A percentile compares a stretch with the other conserved stretches of the same genome.
phyloP scores from a whole-genome alignment of 2,888 invertebrate genomes.

The Trypoxylon attenuatum region DNA sequence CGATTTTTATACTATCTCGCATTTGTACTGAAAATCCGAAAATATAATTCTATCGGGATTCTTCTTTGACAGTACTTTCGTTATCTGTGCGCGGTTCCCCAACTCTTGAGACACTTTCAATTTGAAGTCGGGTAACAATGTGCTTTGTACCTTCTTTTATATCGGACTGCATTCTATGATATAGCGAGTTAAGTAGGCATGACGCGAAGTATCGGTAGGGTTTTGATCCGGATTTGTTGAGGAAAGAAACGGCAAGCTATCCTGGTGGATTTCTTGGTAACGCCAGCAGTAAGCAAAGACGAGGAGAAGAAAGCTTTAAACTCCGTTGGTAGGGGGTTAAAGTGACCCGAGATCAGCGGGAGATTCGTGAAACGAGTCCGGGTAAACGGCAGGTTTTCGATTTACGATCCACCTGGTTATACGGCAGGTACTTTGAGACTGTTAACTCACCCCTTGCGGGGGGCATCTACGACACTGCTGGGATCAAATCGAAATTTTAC shows the following conservation, averaged over 20 bases:
- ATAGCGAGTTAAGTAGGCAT: too few relatives aligned
- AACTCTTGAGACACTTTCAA: too few relatives aligned
- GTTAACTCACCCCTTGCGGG: slow-evolving; percentile 16
- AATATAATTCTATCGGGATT: too few relatives aligned
- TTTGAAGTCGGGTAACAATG: too few relatives aligned
- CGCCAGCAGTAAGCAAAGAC: background rate
- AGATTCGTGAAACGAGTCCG: slow-evolving; percentile 10
- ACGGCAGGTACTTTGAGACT: slow-evolving; percentile 20
- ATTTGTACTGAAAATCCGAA: too few relatives aligned
- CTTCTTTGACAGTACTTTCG: too few relatives aligned
- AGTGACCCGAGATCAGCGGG: background rate
- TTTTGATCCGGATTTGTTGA: background rate
- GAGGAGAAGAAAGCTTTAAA: background rate
- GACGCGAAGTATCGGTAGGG: too few relatives aligned
- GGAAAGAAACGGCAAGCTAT: background rate
- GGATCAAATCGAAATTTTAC: background rate
- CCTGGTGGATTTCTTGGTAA: background rate
- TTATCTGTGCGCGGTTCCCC: too few relatives aligned
- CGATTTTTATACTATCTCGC: too few relatives aligned
- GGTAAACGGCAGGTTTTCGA: background rate
- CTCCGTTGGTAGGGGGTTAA: background rate
- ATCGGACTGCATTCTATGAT: too few relatives aligned
- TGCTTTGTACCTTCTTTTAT: too few relatives aligned
- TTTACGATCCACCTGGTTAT: slow-evolving; percentile 10
- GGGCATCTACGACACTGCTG: background rate